These are phyloP conservation scores for Rhabdomys pumilio DNA, from an alignment of 2,797 vertebrate genomes.

Conservation along the genomic window DNA sequence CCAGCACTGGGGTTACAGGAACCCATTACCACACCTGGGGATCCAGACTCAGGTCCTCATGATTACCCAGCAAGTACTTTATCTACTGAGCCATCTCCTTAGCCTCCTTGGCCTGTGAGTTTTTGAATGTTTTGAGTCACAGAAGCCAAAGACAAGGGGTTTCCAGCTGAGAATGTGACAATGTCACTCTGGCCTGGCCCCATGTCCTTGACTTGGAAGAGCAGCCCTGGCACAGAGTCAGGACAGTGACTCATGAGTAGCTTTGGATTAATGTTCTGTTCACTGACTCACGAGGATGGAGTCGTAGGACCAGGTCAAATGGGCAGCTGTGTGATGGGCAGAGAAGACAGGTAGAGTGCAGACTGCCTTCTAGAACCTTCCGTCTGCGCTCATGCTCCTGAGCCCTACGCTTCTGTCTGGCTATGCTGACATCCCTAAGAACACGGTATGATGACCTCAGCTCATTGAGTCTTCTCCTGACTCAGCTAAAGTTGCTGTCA, in stretches of 20 bases:
- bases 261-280: slow-evolving; percentile 16
- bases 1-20: neutral
- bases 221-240: slow-evolving; percentile 1
- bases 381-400: neutral
- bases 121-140: neutral
- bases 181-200: neutral
- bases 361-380: neutral
- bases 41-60: neutral
- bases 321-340: neutral
- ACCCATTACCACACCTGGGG: too few relatives aligned
- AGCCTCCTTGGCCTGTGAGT: neutral
- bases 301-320: neutral
- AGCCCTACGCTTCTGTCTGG: neutral
- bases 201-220: slow-evolving; percentile 14
- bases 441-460: neutral
- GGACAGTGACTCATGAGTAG: slow-evolving; percentile 14
- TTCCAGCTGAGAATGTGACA: neutral
- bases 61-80: neutral
- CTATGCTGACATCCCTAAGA: neutral
- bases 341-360: neutral
- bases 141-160: neutral
- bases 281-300: neutral
- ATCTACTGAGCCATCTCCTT: neutral
- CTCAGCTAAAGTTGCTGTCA: neutral
- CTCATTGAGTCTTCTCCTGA: neutral